Evolutionary conservation across 2,113 vertebrate species (phyloP).

Genomic region (Percina caprodes): DNA sequence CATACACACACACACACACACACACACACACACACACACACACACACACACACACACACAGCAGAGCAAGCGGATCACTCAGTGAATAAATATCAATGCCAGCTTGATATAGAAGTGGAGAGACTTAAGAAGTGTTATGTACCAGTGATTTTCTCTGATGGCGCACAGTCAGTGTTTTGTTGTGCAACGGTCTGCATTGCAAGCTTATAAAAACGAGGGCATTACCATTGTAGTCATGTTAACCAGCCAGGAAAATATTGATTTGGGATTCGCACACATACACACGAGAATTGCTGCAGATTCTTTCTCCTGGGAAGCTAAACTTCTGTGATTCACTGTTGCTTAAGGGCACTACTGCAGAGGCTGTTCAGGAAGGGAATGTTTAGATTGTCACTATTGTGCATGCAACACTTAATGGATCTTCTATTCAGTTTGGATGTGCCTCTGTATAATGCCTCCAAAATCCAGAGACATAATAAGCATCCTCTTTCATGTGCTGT

Average conservation of each 20-base stretch:
- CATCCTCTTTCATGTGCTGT: conserved; percentile 49
- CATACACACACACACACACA: neutral
- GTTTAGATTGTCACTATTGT: conserved; percentile 1
- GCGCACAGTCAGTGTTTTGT: conserved; percentile 10
- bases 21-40: neutral
- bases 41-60: neutral
- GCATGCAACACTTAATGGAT: conserved; percentile 23
- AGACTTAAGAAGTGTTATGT: neutral
- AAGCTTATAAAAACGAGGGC: conserved; percentile 22
- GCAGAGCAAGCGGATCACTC: conserved; percentile 7
- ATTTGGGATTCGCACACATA: conserved; percentile 12
- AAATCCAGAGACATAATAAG: conserved; percentile 45
- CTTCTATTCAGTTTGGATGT: conserved; percentile 16
- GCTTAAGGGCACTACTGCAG: conserved; percentile 28
- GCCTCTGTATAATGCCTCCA: conserved; percentile 24
- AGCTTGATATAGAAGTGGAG: conserved; percentile 6
- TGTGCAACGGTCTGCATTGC: neutral
- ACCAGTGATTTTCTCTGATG: neutral
- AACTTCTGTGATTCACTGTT: conserved; percentile 19
- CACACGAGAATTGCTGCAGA: conserved; percentile 10
- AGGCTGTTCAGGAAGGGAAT: neutral
- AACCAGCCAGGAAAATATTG: conserved; percentile 9
- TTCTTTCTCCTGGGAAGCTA: conserved; percentile 1
- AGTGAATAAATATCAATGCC: neutral
- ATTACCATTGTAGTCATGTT: neutral